Percentiles rank a stretch among this genome's conserved stretches.
Conservation (phyloP, 2,113 vertebrate species). For the Amblyopsis rosae region DNA sequence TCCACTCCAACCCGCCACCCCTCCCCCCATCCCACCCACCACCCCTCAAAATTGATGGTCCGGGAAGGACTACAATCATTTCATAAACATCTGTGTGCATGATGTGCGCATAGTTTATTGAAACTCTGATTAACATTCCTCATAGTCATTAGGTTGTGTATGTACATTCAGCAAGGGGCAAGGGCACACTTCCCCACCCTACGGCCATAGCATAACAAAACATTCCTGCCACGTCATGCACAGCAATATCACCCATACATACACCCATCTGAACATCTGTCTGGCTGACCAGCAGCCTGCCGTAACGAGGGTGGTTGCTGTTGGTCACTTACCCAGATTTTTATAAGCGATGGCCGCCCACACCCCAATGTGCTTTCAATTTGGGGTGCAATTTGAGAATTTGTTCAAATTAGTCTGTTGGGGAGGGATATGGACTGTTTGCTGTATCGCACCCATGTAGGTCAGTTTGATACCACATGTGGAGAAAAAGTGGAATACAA, state of each 20-base stretch:
- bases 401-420: conserved; percentile 83
- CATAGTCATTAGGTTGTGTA: conserved; percentile 65
- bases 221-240: conserved; percentile 51
- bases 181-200: conserved; percentile 56
- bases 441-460: conserved; percentile 76
- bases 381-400: conserved; percentile 84
- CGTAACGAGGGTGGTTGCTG: conserved; percentile 66
- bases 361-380: conserved; percentile 84
- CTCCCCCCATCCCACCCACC: background rate
- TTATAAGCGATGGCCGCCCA: conserved; percentile 74
- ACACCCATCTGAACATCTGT: conserved; percentile 61
- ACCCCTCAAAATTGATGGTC: conserved; percentile 29
- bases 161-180: conserved; percentile 51
- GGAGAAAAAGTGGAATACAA: conserved; percentile 58
- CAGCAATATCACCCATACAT: conserved; percentile 37
- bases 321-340: conserved; percentile 78
- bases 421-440: conserved; percentile 74
- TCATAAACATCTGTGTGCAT: conserved; percentile 69
- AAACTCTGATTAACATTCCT: conserved; percentile 77
- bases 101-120: conserved; percentile 68
- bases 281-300: conserved; percentile 60
- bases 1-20: conserved; percentile 20
- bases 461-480: conserved; percentile 78
- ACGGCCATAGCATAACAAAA: conserved; percentile 61
- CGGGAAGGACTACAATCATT: conserved; percentile 50